A percentile compares a stretch with the other conserved stretches of the same genome.
phyloP scores from a whole-genome alignment of 2,113 vertebrate species.

The Sceloporus undulatus region DNA sequence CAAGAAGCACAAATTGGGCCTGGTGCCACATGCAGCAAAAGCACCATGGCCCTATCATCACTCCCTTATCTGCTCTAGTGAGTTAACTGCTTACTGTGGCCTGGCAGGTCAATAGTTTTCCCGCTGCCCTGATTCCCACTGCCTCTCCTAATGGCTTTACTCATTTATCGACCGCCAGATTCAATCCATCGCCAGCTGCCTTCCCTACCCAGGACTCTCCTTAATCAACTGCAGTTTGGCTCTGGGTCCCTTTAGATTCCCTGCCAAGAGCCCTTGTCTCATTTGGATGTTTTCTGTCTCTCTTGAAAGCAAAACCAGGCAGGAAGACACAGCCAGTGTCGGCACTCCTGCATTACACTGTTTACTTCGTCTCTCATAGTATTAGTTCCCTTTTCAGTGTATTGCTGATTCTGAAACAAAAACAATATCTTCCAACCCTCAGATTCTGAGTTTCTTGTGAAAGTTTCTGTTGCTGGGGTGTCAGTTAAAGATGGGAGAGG shows the following conservation, averaged over 20 bases:
- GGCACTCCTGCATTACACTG: background rate
- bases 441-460: background rate
- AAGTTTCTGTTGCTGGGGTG: no score
- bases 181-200: background rate
- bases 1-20: background rate
- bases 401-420: background rate
- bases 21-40: background rate
- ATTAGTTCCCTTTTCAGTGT: background rate
- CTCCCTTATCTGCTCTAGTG: background rate
- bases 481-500: no score
- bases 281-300: no score
- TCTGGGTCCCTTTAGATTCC: no score
- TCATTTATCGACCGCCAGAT: background rate
- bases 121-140: background rate
- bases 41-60: background rate
- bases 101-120: background rate
- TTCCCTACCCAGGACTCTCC: background rate
- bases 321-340: background rate
- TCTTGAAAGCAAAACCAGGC: background rate
- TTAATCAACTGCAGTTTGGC: constrained; percentile 8
- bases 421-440: no score
- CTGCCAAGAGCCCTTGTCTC: background rate
- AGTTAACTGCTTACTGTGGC: background rate
- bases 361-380: background rate
- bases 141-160: background rate